Conservation (phyloP, 2,888 invertebrate genomes). For the Muscina levida region DNA sequence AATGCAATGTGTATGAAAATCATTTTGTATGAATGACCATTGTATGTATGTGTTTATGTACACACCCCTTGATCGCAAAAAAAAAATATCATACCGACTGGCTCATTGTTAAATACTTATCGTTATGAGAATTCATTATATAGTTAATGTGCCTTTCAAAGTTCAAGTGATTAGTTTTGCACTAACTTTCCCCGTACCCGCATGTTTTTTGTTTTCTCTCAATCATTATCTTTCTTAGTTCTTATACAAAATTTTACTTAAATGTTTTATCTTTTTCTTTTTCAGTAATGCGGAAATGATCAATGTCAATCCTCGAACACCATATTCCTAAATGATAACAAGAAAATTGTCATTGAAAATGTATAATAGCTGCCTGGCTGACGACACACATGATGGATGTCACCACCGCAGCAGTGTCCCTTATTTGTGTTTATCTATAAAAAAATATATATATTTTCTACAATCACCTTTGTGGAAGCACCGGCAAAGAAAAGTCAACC, state of each 20-base stretch:
- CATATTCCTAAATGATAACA: slow-evolving; percentile 84
- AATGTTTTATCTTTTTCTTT: slow-evolving; percentile 76
- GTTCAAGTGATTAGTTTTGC: background rate
- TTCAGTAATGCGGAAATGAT: slow-evolving; percentile 94
- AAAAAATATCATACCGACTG: too few species aligned
- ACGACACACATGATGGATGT: too few species aligned
- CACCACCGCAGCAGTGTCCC: too few species aligned
- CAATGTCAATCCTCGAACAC: slow-evolving; percentile 92
- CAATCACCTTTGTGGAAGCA: too few species aligned
- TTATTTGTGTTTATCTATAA: too few species aligned
- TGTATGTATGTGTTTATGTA: too few species aligned
- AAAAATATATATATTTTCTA: too few species aligned
- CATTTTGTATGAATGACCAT: too few species aligned
- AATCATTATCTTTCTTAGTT: background rate
- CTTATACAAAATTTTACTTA: slow-evolving; percentile 24
- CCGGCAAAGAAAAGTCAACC: background rate
- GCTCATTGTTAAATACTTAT: background rate
- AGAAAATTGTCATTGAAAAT: too few species aligned
- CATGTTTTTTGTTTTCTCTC: background rate
- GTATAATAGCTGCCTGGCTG: too few species aligned
- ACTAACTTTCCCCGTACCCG: slow-evolving; percentile 8
- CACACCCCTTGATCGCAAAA: too few species aligned
- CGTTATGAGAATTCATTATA: background rate
- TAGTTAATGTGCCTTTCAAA: background rate
- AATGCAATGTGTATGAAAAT: too few species aligned